Evolutionary conservation across 35 echinoderm and acorn worm genomes (phyloP), one percentile per base, ranked within the genome.

Genomic region (Hemicentrotus pulcherrimus): DNA sequence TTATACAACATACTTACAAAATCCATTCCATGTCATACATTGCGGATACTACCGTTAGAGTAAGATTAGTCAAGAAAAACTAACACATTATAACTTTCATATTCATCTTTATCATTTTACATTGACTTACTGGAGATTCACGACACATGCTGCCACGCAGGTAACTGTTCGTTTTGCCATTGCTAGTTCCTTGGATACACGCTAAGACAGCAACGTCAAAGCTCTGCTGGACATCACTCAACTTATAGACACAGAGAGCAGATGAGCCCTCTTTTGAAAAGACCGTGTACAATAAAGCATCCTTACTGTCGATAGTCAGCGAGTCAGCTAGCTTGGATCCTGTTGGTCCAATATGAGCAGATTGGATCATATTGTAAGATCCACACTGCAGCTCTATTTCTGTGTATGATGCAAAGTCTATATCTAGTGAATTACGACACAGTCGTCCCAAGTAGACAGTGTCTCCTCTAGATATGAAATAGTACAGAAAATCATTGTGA

Each of bases 231-330:
- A 96, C 59, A 32, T 96, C 92, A 32, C 18, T 71, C 92, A 96
- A 94, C 33, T 88, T 94, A 86, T 94, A 96, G 14, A 94, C 28
- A 94, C 95, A 96, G 16, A 96, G 65, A 22, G 95, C 92, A 86
- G 92, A 96, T 22, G 46, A 86, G 30, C 55, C 32, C 2, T 48
- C 52, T 9, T 2, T 41, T 13, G 91, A 31, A 60, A 96, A 96
- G 18, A 94, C 95, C 2, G 92, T 92, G 45, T 94, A 96, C 50
- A 96, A 41, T 19, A 96, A 59, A 24, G 16, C 31, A 58, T 94
- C 91, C 2, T 32, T 31, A 24, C 18, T 22, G 22, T 45, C 14
- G 31, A 94, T 96, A 28, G 46, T 86, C 33, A 96, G 32, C 28
- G 91, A 94, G 5, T 94, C 71, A 1, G 95, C 95, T 18, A 96